Conservation (phyloP, 1,140 invertebrate species). For the Drosophila busckii region DNA sequence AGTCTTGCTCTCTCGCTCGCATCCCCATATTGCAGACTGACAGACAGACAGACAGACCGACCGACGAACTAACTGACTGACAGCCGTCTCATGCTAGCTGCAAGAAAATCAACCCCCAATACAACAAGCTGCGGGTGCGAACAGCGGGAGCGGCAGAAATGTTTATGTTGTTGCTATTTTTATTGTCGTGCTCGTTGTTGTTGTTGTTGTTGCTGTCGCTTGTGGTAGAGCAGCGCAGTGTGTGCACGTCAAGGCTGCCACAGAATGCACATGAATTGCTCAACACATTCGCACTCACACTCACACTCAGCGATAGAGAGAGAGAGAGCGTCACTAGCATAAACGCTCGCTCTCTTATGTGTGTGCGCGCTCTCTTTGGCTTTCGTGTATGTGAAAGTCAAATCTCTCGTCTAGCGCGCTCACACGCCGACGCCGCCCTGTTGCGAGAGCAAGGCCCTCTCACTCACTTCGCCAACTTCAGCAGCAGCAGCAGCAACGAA, state of each 20-base stretch:
- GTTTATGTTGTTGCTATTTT: too few relatives aligned
- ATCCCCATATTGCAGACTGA: constrained; percentile 16
- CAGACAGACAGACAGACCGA: background rate
- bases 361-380: constrained; percentile 4
- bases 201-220: constrained; percentile 5
- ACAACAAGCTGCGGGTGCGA: constrained; percentile 19
- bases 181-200: constrained; percentile 6
- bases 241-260: constrained; percentile 31
- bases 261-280: constrained; percentile 36
- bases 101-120: constrained; percentile 44
- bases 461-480: constrained; percentile 16
- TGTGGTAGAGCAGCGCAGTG: constrained; percentile 23
- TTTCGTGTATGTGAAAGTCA: too few relatives aligned
- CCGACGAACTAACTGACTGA: constrained; percentile 33
- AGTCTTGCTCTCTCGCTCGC: constrained; percentile 56
- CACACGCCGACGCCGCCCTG: constrained; percentile 61
- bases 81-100: constrained; percentile 29
- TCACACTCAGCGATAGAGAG: background rate
- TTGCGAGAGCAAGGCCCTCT: constrained; percentile 31
- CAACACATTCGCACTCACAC: constrained; percentile 7
- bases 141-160: too few relatives aligned
- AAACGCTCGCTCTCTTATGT: constrained; percentile 8
- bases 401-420: constrained; percentile 25
- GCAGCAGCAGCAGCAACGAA: constrained; percentile 27
- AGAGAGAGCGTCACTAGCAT: constrained; percentile 6